A percentile compares a stretch with the other conserved stretches of the same genome.
Conservation (phyloP, 2,888 invertebrate genomes). For the Drosophila setosimentum region DNA sequence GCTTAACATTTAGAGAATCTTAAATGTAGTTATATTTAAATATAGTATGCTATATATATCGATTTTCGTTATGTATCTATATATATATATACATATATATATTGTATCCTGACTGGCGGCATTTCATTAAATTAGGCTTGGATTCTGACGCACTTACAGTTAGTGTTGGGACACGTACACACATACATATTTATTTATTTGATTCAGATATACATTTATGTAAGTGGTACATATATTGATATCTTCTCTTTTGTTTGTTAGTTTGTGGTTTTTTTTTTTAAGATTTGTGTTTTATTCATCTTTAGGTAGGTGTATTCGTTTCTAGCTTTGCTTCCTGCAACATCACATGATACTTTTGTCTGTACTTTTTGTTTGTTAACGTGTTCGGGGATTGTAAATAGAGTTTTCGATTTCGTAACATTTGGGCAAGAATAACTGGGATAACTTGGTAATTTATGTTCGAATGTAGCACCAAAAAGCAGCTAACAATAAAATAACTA, state of each 20-base stretch:
- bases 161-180: conserved; percentile 30
- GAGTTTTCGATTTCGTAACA: conserved; percentile 42
- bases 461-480: conserved; percentile 75
- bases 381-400: conserved; percentile 52
- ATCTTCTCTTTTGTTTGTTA: conserved; percentile 5
- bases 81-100: conserved; percentile 15
- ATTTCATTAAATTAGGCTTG: conserved; percentile 46
- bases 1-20: conserved; percentile 41
- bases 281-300: conserved; percentile 42
- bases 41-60: conserved; percentile 18
- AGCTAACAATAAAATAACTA: conserved; percentile 74
- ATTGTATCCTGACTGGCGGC: conserved; percentile 38
- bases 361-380: conserved; percentile 15
- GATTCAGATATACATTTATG: conserved; percentile 41
- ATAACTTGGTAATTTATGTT: conserved; percentile 58
- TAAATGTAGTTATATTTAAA: conserved; percentile 30
- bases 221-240: conserved; percentile 21
- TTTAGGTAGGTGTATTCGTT: conserved; percentile 77
- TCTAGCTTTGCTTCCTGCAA: conserved; percentile 79
- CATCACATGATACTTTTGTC: conserved; percentile 65
- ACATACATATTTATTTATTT: conserved; percentile 5
- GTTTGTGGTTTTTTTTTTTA: conserved; percentile 24
- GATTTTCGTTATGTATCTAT: conserved; percentile 15
- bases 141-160: conserved; percentile 33
- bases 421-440: conserved; percentile 31